Percentiles rank a stretch among this genome's conserved stretches.
Conservation (phyloP, 1,140 invertebrate genomes). For the Drosophila insularis region DNA sequence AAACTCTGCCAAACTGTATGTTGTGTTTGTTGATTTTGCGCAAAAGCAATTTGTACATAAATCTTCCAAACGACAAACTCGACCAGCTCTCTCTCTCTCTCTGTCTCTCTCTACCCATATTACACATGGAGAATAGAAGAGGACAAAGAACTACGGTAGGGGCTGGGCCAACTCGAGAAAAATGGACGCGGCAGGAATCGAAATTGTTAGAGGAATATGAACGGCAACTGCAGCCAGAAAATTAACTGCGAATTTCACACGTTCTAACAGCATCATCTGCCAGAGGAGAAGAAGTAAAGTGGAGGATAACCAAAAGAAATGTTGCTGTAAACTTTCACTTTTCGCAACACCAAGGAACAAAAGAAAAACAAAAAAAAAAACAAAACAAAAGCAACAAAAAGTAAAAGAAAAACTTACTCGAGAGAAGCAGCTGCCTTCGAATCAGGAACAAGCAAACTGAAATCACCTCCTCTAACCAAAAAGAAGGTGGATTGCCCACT, state of each 20-base stretch:
- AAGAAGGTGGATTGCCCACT: neutral
- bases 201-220: constrained; percentile 32
- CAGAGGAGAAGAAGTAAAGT: constrained; percentile 13
- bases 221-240: constrained; percentile 51
- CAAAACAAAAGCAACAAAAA: constrained; percentile 13
- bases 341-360: constrained; percentile 36
- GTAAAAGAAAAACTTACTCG: constrained; percentile 38
- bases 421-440: constrained; percentile 58
- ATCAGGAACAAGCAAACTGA: constrained; percentile 30
- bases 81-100: constrained; percentile 39
- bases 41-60: constrained; percentile 78
- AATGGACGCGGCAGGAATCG: constrained; percentile 56
- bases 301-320: constrained; percentile 59
- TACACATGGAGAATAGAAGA: neutral
- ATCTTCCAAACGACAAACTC: constrained; percentile 76
- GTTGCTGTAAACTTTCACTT: constrained; percentile 77
- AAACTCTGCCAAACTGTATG: constrained; percentile 12
- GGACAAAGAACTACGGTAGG: neutral
- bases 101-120: constrained; percentile 10
- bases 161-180: constrained; percentile 30
- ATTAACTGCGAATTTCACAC: constrained; percentile 78
- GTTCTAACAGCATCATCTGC: constrained; percentile 55
- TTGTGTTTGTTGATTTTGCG: constrained; percentile 74
- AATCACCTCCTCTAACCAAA: constrained; percentile 30
- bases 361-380: neutral